These are phyloP conservation scores for Cherax quadricarinatus DNA, from an alignment of 1,140 invertebrate species.

Conservation along the genomic window DNA sequence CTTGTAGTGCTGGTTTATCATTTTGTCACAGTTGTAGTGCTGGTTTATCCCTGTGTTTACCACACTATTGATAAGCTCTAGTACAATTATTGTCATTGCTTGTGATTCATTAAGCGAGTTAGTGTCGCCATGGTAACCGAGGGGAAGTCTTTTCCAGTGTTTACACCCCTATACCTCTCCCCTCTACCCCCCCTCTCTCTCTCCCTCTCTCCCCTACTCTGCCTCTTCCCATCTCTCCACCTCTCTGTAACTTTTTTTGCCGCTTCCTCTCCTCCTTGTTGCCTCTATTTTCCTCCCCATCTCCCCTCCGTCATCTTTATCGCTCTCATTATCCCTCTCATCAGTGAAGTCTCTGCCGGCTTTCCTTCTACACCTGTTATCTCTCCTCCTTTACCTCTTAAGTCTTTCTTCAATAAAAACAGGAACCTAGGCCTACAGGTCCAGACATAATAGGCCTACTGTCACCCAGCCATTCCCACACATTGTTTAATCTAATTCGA, in stretches of 20 bases:
- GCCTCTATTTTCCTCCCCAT: neutral
- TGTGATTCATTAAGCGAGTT: constrained; percentile 51
- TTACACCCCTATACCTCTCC: neutral
- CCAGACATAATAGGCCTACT: too few relatives aligned
- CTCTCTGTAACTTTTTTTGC: neutral
- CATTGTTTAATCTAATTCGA: too few relatives aligned
- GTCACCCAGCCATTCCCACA: too few relatives aligned
- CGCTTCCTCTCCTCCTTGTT: neutral
- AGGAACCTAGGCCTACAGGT: too few relatives aligned
- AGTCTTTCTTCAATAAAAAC: too few relatives aligned
- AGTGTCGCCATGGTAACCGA: constrained; percentile 27
- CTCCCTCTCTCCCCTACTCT: neutral
- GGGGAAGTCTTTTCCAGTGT: neutral
- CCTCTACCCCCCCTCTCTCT: neutral
- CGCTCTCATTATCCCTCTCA: too few relatives aligned
- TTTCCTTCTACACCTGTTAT: too few relatives aligned
- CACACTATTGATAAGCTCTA: neutral
- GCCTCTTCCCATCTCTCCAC: neutral
- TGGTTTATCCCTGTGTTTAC: too few relatives aligned
- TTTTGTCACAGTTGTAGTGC: too few relatives aligned
- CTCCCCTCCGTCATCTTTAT: neutral
- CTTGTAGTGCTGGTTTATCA: too few relatives aligned
- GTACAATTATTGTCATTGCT: constrained; percentile 44
- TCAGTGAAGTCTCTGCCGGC: too few relatives aligned
- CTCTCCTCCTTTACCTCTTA: too few relatives aligned